phyloP scores from a whole-genome alignment of 2,888 invertebrate genomes.

The Epinotia nisella region DNA sequence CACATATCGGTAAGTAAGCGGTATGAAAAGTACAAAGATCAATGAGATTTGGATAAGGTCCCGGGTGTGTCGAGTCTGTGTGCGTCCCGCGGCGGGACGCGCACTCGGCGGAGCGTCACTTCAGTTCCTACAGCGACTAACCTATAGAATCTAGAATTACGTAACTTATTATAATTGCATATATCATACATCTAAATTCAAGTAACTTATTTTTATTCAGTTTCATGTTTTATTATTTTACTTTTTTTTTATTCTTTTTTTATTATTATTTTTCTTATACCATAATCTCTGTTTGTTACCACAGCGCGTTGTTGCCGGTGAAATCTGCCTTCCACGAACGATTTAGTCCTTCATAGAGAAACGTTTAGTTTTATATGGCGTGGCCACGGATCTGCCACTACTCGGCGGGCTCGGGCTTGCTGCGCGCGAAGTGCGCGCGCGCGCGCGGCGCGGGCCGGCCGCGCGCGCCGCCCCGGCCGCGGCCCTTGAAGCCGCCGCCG shows the following conservation, averaged over 20 bases:
- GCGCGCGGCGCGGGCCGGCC: conserved; percentile 58
- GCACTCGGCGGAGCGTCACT: conserved; percentile 55
- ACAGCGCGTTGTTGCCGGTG: conserved; percentile 87
- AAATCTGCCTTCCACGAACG: conserved; percentile 88
- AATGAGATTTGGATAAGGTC: conserved; percentile 70
- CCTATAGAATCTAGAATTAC: conserved; percentile 81
- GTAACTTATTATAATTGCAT: conserved; percentile 83
- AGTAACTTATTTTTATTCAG: conserved; percentile 83
- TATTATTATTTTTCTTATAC: conserved; percentile 75
- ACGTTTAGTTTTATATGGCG: conserved; percentile 52
- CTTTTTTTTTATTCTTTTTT: conserved; percentile 83
- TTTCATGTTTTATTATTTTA: conserved; percentile 84
- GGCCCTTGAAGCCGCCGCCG: conserved; percentile 83
- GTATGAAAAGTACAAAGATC: conserved; percentile 69
- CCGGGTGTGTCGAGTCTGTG: conserved; percentile 66
- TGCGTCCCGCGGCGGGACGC: conserved; percentile 73
- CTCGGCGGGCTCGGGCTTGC: conserved; percentile 70
- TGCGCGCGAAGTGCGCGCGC: conserved; percentile 69
- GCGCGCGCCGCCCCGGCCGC: conserved; percentile 75
- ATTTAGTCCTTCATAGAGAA: conserved; percentile 74
- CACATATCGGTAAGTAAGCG: conserved; percentile 51
- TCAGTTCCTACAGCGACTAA: conserved; percentile 62
- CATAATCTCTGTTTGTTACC: conserved; percentile 86
- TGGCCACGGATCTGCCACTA: conserved; percentile 58
- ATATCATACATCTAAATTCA: conserved; percentile 84